Evolutionary conservation across 2,113 vertebrate genomes (phyloP), one percentile per base, ranked within the genome.

Genomic region (Fukomys damarensis): DNA sequence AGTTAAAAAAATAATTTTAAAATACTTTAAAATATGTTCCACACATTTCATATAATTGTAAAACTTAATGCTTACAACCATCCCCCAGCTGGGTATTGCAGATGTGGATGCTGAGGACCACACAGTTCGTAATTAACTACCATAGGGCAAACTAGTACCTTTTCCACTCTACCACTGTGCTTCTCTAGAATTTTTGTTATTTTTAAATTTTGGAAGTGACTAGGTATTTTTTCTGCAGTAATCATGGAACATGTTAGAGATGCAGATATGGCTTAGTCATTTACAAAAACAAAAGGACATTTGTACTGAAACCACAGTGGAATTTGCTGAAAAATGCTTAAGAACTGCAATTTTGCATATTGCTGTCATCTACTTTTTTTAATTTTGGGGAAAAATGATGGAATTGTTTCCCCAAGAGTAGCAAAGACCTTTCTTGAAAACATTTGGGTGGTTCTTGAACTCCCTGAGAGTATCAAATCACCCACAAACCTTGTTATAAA

Each of bases 251-350:
- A 88, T 84, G 41, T 81, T 59, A 93, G 28, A 95, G 28, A 94
- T 49, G 30, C 54, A 74, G 35, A 61, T 35, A 77, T 16, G 61
- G 54, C n/a, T 30, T 41, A 66, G 46, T 74, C 56, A 92, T 56
- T 86, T 89, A 86, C 13, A 93, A 74, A 91, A 90, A 89, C 43
- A 56, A 84, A 30, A 89, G 81, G 41, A 66, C 38, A 16, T 32
- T 58, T 88, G 72, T 70, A 76, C 41, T 72, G 59, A 95, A 90
- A 77, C 85, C 24, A 43, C 72, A 91, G 54, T 88, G 46, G 32
- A 81, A 93, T 70, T 94, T 91, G 59, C 86, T 89, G 49, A 32
- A 88, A 92, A 91, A 70, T 86, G 65, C 81, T 89, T 8, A 91
- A 77, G 77, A 82, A 93, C 6, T 49, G 46, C 54, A 91, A 74